Percentiles rank a stretch among this genome's conserved stretches.
These are phyloP conservation scores for Lampris incognitus DNA, from an alignment of 2,113 vertebrate genomes.

Conservation along the genomic window DNA sequence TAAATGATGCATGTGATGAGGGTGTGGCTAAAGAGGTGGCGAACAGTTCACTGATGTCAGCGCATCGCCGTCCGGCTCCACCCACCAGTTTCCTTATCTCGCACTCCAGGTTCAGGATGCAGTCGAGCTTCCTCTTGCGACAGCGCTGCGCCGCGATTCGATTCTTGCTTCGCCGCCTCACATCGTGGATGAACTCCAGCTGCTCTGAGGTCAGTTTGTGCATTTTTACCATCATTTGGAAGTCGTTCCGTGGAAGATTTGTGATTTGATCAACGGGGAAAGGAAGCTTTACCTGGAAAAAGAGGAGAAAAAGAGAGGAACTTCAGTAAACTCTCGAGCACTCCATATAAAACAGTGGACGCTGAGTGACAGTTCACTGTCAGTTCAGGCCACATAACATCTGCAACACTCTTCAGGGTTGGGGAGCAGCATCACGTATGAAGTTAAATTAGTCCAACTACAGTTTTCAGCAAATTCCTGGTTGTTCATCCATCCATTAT, in stretches of 20 bases:
- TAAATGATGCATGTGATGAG: too few species aligned
- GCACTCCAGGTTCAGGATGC: slow-evolving; percentile 98
- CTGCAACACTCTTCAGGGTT: too few species aligned
- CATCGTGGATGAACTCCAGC: slow-evolving; percentile 97
- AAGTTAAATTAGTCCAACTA: too few species aligned
- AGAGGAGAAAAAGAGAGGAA: slow-evolving; percentile 29
- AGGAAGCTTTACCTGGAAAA: slow-evolving; percentile 95
- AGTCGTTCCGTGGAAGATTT: slow-evolving; percentile 99
- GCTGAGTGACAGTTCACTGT: not conserved
- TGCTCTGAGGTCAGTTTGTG: slow-evolving; percentile 99
- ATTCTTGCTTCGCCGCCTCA: slow-evolving; percentile 97
- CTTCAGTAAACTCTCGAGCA: too few species aligned
- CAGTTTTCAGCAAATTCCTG: too few species aligned
- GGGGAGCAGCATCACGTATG: too few species aligned
- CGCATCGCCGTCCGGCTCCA: not conserved
- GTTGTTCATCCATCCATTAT: too few species aligned
- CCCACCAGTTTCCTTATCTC: slow-evolving; percentile 96
- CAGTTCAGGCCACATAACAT: too few species aligned
- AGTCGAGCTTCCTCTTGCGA: slow-evolving; percentile 98
- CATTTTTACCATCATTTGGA: slow-evolving; percentile 99
- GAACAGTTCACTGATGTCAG: too few species aligned
- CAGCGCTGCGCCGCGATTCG: slow-evolving; percentile 98
- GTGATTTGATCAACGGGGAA: slow-evolving; percentile 99
- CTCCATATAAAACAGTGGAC: not conserved
- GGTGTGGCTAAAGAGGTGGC: too few species aligned